Conservation (phyloP, 2,113 vertebrate species). For the Embiotoca jacksoni region DNA sequence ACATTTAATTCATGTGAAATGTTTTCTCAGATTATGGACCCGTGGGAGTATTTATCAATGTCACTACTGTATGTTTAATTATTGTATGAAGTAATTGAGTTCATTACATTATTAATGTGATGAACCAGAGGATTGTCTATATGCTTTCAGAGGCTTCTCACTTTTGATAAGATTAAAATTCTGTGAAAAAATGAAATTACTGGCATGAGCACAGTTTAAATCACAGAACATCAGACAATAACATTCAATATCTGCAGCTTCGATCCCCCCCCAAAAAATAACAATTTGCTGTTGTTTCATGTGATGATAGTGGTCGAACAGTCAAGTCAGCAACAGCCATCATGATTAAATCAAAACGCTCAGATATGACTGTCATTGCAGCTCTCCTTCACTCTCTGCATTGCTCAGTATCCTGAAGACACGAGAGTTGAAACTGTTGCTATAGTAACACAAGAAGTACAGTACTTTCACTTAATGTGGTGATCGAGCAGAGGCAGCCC, state of each 20-base stretch:
- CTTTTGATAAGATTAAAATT: background rate
- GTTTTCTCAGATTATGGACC: background rate
- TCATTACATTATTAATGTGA: background rate
- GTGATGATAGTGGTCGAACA: background rate
- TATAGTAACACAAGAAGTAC: constrained; percentile 79
- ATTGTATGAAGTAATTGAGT: background rate
- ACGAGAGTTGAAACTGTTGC: constrained; percentile 76
- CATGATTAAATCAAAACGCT: constrained; percentile 37
- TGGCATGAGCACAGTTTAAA: background rate
- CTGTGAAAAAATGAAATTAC: background rate
- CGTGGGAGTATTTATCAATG: background rate
- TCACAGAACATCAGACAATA: background rate
- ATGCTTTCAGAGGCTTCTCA: background rate
- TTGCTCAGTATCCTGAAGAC: constrained; percentile 71
- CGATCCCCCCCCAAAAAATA: background rate
- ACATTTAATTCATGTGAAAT: background rate
- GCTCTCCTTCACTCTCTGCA: constrained; percentile 43
- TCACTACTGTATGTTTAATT: background rate
- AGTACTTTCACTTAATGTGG: constrained; percentile 69
- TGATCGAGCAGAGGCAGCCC: constrained; percentile 63
- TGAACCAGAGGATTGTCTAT: background rate
- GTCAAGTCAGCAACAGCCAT: constrained; percentile 23
- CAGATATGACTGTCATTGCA: constrained; percentile 52
- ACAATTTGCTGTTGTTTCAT: background rate
- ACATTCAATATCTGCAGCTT: background rate